Percentiles rank a stretch among this genome's conserved stretches.
phyloP scores from a whole-genome alignment of 2,113 vertebrate genomes.

The Notothenia rossii region DNA sequence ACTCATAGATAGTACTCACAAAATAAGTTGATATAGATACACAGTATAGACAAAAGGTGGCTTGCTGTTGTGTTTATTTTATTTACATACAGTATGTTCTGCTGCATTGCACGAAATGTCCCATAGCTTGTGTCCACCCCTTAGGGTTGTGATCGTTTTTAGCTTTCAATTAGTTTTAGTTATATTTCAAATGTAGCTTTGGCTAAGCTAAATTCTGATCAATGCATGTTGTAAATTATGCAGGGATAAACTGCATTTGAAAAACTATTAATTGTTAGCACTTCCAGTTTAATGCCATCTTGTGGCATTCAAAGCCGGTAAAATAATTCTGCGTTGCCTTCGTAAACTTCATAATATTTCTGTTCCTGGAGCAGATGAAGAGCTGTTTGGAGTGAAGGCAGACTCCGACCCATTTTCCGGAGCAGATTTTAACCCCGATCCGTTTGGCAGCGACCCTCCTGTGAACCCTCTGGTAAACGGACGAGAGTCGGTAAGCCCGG shows the following conservation, averaged over 20 bases:
- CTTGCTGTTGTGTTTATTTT: background rate
- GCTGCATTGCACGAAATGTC: background rate
- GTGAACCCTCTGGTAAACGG: constrained; percentile 86
- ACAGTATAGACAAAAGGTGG: background rate
- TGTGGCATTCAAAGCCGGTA: background rate
- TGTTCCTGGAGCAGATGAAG: constrained; percentile 65
- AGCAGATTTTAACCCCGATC: constrained; percentile 80
- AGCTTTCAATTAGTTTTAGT: too few relatives aligned
- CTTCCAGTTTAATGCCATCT: too few relatives aligned
- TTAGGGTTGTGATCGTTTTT: too few relatives aligned
- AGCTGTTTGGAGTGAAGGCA: constrained; percentile 83
- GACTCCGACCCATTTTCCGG: constrained; percentile 51
- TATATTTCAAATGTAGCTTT: too few relatives aligned
- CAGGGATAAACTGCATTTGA: too few relatives aligned
- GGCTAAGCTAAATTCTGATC: too few relatives aligned
- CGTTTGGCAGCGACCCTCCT: constrained; percentile 82
- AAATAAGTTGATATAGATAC: background rate
- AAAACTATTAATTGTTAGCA: too few relatives aligned
- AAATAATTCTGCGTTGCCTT: background rate
- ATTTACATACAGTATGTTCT: background rate
- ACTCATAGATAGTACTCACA: background rate
- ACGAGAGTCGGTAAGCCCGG: constrained; percentile 81
- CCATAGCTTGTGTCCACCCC: background rate
- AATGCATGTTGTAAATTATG: too few relatives aligned
- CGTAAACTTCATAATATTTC: background rate